Percentiles rank a stretch among this genome's conserved stretches.
phyloP scores from a whole-genome alignment of 2,797 vertebrate species.

The Lepus townsendii region DNA sequence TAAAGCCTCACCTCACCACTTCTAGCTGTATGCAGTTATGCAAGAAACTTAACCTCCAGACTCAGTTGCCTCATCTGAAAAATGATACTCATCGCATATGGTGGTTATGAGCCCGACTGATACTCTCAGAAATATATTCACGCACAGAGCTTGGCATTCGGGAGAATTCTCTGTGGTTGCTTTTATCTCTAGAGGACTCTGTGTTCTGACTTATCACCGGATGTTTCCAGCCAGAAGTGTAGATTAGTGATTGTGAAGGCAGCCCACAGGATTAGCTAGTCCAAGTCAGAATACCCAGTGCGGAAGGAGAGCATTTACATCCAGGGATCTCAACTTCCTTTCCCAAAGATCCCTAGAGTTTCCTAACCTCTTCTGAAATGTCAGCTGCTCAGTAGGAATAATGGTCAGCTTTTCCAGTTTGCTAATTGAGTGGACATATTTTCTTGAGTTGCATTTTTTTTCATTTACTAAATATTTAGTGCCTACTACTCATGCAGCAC shows the following conservation, averaged over 20 bases:
- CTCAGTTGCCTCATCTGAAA: slow-evolving; percentile 31
- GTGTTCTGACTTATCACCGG: slow-evolving; percentile 13
- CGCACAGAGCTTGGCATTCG: background rate
- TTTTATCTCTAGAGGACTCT: slow-evolving; percentile 60
- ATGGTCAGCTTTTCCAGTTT: background rate
- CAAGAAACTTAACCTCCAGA: background rate
- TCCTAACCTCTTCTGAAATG: background rate
- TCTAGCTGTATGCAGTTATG: background rate
- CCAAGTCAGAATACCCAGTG: background rate
- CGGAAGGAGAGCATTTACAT: background rate
- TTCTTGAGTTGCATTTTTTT: slow-evolving; percentile 54
- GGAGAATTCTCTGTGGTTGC: slow-evolving; percentile 61
- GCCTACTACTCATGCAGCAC: background rate
- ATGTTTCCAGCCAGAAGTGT: slow-evolving; percentile 52
- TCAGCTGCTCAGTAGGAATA: background rate
- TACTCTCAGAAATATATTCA: slow-evolving; percentile 53
- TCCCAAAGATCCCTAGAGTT: background rate
- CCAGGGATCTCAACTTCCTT: background rate
- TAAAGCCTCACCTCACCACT: background rate
- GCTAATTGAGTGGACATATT: background rate
- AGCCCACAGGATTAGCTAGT: slow-evolving; percentile 17
- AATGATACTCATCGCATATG: background rate
- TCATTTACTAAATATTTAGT: slow-evolving; percentile 33
- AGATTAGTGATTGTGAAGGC: slow-evolving; percentile 43
- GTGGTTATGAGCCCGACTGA: slow-evolving; percentile 30